A percentile compares a stretch with the other conserved stretches of the same genome.
Evolutionary conservation across 2,888 invertebrate species (phyloP).

Genomic region (Drosophila antonietae): DNA sequence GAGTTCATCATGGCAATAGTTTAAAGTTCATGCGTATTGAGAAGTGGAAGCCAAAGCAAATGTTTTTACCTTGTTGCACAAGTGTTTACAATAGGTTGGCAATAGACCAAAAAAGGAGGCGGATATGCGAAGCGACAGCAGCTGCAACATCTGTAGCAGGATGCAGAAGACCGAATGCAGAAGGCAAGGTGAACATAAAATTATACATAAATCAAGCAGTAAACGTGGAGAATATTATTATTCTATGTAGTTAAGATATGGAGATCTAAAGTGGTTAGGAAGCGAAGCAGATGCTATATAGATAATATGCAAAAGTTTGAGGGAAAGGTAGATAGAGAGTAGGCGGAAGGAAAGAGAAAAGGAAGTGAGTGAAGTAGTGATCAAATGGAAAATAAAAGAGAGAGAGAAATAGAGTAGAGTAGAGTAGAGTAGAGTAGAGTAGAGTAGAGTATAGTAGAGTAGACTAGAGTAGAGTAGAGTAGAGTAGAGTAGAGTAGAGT

Average conservation of each 20-base stretch:
- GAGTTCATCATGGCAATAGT: constrained; percentile 6
- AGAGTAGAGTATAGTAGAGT: too few species aligned
- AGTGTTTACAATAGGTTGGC: constrained; percentile 67
- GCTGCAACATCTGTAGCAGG: constrained; percentile 3
- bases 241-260: constrained; percentile 3
- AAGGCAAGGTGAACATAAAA: constrained; percentile 8
- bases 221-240: constrained; percentile 6
- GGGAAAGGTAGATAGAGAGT: too few species aligned
- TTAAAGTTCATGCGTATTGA: constrained; percentile 58
- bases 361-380: background rate
- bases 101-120: background rate
- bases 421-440: too few species aligned
- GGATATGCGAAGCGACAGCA: background rate
- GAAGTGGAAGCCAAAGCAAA: constrained; percentile 68
- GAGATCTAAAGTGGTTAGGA: constrained; percentile 6
- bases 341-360: background rate
- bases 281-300: background rate
- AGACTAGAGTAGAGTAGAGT: too few species aligned
- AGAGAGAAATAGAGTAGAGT: too few species aligned
- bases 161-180: constrained; percentile 11
- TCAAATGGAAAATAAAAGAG: background rate
- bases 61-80: constrained; percentile 73
- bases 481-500: too few species aligned
- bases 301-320: background rate
- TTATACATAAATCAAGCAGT: constrained; percentile 19